Base-by-base conservation (phyloP, 2,888 invertebrate species). In the Nephrotoma appendiculata region DNA sequence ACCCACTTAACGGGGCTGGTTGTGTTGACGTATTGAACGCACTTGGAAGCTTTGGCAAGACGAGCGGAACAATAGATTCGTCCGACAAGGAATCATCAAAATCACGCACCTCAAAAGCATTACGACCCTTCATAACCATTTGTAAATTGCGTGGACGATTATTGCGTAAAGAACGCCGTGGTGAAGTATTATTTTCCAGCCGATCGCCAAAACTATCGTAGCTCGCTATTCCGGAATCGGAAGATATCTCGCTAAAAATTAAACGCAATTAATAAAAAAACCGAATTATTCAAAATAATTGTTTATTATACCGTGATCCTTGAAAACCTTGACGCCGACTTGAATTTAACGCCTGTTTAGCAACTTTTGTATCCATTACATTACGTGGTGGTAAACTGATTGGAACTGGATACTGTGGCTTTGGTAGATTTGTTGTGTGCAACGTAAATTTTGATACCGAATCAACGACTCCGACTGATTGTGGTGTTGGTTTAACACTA, bases 71-170 rank as follows among this genome's bases (percentile, higher is more conserved):
- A 44, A 92, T 90, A 7, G 89, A 90, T 83, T 91, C 92, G 87
- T 91, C 91, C n/a, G 91, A 92, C 2, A 90, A 88, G 7, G 92
- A 91, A 89, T 93, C 93, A 83, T 94, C 93, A 86, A 95, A 91
- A 89, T 96, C 96, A 43, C 95, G 92, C 2, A 96, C 94, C 88
- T 96, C 96, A 91, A 96, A 96, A 88, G 93, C 95, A 89, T 96
- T 95, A 0, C 95, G 92, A 85, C 95, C 95, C 71, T 93, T 93
- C 91, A 96, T 94, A 48, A 95, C 94, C 94, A 96, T 95, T 90
- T 95, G 95, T 83, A 96, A 91, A 90, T 95, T 95, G 86, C 96
- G 92, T 0, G 95, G 94, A 87, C 95, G 94, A 6, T 93, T 91
- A 87, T 90, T 91, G 0, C 87, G 87, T 41, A 91, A 89, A 86